phyloP scores from a whole-genome alignment of 2,888 invertebrate genomes.

The Agelastica alni region DNA sequence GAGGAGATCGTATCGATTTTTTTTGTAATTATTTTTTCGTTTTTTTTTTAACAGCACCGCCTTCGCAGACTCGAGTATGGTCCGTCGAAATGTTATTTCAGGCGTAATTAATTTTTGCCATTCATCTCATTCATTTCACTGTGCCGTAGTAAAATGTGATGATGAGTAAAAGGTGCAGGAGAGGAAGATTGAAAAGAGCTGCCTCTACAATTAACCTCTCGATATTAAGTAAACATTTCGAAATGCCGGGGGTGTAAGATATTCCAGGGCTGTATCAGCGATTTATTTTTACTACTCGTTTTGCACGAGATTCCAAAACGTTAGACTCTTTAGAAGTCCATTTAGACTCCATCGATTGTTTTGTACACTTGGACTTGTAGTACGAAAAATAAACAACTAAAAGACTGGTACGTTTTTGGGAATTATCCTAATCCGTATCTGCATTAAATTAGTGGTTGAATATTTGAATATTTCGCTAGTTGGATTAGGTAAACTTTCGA shows the following conservation, averaged over 20 bases:
- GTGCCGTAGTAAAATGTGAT: slow-evolving; percentile 3
- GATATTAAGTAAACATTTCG: slow-evolving; percentile 40
- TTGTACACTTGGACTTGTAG: neutral
- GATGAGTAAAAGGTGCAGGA: slow-evolving; percentile 1
- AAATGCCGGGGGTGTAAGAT: slow-evolving; percentile 15
- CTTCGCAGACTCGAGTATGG: slow-evolving; percentile 21
- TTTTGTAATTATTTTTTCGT: too few species aligned
- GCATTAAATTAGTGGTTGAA: slow-evolving; percentile 6
- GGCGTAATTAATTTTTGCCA: slow-evolving; percentile 46
- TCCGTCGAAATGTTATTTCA: slow-evolving; percentile 49
- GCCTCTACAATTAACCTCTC: slow-evolving; percentile 41
- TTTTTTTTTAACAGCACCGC: too few species aligned
- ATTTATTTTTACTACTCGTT: too few species aligned
- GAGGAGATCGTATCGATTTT: too few species aligned
- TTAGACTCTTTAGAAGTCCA: too few species aligned
- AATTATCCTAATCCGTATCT: neutral
- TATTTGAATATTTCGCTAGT: slow-evolving; percentile 33
- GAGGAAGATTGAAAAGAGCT: slow-evolving; percentile 22
- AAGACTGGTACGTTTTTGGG: neutral
- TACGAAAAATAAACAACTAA: neutral
- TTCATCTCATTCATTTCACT: slow-evolving; percentile 33
- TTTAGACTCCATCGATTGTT: too few species aligned
- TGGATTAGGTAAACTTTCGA: slow-evolving; percentile 37
- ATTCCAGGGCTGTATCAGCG: too few species aligned
- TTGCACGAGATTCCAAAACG: too few species aligned